Evolutionary conservation across 2,797 vertebrate species (phyloP).

Genomic region (Artibeus lituratus): DNA sequence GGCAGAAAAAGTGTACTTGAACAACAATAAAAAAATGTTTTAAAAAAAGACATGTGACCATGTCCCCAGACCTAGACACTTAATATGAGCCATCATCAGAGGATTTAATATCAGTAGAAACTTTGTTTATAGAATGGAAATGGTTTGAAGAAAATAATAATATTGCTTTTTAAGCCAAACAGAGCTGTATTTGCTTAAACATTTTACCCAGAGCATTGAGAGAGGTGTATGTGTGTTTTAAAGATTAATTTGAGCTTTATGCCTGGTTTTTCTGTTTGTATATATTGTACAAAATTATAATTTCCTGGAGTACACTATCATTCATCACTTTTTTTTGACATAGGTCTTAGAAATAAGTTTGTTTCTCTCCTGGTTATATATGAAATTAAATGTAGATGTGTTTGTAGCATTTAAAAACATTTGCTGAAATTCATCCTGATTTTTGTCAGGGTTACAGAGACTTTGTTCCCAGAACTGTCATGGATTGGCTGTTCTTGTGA

Average conservation of each 20-base stretch:
- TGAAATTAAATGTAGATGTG: background rate
- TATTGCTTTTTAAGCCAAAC: constrained; percentile 21
- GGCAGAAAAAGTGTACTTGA: no score
- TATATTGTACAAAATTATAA: background rate
- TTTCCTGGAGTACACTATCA: background rate
- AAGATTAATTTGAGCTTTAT: background rate
- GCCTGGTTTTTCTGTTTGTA: background rate
- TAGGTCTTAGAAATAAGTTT: constrained; percentile 7
- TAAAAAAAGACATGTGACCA: background rate
- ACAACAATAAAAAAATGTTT: background rate
- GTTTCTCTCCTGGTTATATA: background rate
- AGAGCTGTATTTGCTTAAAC: background rate
- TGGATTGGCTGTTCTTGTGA: background rate
- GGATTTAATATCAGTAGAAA: constrained; percentile 11
- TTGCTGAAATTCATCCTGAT: background rate
- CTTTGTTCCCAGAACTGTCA: background rate
- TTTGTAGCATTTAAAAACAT: background rate
- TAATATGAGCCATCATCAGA: background rate
- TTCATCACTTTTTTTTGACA: constrained; percentile 5
- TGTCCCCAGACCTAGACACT: background rate
- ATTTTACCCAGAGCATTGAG: background rate
- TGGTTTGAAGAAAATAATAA: constrained; percentile 16
- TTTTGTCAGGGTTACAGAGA: background rate
- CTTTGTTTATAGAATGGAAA: background rate
- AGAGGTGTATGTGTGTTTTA: background rate